Evolutionary conservation across 2,113 vertebrate genomes (phyloP).

Genomic region (Nesogale talazaci): DNA sequence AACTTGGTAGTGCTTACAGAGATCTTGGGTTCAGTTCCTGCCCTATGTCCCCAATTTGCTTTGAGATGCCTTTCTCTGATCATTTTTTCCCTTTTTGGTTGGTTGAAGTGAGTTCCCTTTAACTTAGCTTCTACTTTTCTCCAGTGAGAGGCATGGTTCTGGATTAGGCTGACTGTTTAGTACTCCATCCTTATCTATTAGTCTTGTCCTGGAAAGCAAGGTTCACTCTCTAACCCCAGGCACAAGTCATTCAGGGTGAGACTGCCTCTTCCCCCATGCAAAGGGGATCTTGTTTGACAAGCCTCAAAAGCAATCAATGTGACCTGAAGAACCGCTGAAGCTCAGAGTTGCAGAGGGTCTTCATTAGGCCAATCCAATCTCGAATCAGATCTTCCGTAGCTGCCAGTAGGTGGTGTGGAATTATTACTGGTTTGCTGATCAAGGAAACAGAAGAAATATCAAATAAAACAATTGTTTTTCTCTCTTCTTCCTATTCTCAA

Average conservation of each 20-base stretch:
- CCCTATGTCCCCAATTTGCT: neutral
- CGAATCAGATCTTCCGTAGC: conserved; percentile 49
- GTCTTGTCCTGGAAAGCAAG: conserved; percentile 53
- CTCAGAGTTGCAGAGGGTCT: conserved; percentile 48
- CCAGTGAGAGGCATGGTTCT: conserved; percentile 15
- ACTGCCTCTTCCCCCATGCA: neutral
- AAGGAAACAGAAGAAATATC: neutral
- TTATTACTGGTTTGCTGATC: conserved; percentile 38
- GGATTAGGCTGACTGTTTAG: conserved; percentile 48
- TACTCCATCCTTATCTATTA: conserved; percentile 48
- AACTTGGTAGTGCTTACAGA: neutral
- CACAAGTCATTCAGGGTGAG: conserved; percentile 29
- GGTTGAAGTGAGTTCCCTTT: neutral
- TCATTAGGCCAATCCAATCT: conserved; percentile 55
- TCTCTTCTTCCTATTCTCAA: neutral
- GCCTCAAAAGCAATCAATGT: conserved; percentile 57
- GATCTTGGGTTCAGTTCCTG: neutral
- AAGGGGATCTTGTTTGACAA: conserved; percentile 38
- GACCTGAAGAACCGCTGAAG: conserved; percentile 43
- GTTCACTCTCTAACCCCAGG: conserved; percentile 22
- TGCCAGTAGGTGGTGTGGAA: conserved; percentile 15
- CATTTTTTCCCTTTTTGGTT: neutral
- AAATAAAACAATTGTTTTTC: neutral
- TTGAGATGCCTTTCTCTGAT: conserved; percentile 6
- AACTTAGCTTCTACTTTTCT: conserved; percentile 58